Percentiles rank a stretch among this genome's conserved stretches.
These are phyloP conservation scores for Bettongia penicillata DNA, from an alignment of 2,113 vertebrate genomes.

Conservation along the genomic window DNA sequence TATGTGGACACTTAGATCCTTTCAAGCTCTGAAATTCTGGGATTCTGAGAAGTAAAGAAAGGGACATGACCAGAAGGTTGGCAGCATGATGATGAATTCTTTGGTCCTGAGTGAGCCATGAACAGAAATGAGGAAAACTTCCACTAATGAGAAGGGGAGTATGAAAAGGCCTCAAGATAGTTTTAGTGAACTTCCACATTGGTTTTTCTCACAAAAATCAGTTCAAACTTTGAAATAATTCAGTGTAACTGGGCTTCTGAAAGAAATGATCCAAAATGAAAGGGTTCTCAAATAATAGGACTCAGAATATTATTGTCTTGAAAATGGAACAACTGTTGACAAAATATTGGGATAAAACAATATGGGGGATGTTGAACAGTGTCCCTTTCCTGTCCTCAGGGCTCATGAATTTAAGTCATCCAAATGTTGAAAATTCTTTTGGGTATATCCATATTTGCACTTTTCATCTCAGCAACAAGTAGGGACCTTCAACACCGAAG, in stretches of 20 bases:
- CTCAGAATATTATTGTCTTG: constrained; percentile 15
- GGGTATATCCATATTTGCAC: constrained; percentile 24
- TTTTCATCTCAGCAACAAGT: constrained; percentile 2
- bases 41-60: neutral
- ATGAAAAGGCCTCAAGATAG: constrained; percentile 14
- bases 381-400: neutral
- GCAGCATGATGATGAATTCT: neutral
- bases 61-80: neutral
- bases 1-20: neutral
- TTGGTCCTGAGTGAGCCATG: neutral
- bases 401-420: constrained; percentile 40
- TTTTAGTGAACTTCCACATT: constrained; percentile 53
- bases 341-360: neutral
- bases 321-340: constrained; percentile 41
- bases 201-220: constrained; percentile 64
- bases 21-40: neutral
- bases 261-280: constrained; percentile 51
- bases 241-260: constrained; percentile 52
- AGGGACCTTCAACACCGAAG: neutral
- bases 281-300: constrained; percentile 20
- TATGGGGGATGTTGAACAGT: neutral
- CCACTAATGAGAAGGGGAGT: constrained; percentile 24
- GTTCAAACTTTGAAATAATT: constrained; percentile 52
- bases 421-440: constrained; percentile 14
- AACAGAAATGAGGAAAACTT: constrained; percentile 24